Conservation (phyloP, 2,113 vertebrate species). For the Cisticola juncidis region DNA sequence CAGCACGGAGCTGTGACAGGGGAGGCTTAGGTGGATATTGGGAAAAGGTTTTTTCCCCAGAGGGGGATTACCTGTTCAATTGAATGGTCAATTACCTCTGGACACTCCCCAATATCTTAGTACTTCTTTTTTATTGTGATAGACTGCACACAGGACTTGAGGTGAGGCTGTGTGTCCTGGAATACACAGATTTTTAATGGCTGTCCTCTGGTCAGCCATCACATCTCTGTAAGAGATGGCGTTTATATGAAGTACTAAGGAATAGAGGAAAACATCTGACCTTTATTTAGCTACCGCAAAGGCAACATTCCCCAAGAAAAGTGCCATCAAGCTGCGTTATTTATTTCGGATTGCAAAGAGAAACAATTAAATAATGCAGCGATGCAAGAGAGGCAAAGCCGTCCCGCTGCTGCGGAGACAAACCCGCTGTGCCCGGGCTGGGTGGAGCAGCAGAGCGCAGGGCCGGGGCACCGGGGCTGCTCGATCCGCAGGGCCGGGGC, state of each 20-base stretch:
- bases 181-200: not conserved
- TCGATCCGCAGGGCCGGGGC: too few species aligned
- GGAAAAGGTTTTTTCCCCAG: not conserved
- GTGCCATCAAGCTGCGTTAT: not conserved
- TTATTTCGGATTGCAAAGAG: not conserved
- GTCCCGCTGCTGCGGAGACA: rapidly evolving
- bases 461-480: too few species aligned
- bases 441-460: not conserved
- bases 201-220: not conserved
- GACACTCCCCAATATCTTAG: too few species aligned
- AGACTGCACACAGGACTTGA: not conserved
- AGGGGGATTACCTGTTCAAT: not conserved
- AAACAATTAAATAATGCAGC: not conserved
- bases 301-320: not conserved
- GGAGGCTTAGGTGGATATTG: not conserved
- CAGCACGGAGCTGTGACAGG: too few species aligned
- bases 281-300: not conserved
- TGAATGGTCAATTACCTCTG: not conserved
- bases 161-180: not conserved
- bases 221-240: not conserved
- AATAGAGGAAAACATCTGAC: not conserved
- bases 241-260: not conserved
- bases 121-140: too few species aligned
- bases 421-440: rapidly evolving
- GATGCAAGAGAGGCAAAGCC: not conserved